Evolutionary conservation across 2,888 invertebrate species (phyloP).

Genomic region (Cheilosia scutellata): DNA sequence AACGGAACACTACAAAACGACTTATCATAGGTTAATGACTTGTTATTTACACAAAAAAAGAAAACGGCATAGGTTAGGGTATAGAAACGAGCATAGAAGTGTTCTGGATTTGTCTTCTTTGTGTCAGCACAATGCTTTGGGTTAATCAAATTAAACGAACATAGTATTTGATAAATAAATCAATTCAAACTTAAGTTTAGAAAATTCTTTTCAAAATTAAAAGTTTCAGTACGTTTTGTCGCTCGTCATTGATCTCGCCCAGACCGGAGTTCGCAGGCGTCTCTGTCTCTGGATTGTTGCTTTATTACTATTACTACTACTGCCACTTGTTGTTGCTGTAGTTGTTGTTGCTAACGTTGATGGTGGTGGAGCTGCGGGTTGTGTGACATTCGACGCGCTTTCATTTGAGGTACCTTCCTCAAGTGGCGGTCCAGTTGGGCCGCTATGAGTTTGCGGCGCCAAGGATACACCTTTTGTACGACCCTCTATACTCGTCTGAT

Average conservation of each 20-base stretch:
- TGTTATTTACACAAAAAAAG: constrained; percentile 63
- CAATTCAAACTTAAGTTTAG: constrained; percentile 45
- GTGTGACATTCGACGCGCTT: constrained; percentile 28
- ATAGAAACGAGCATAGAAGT: constrained; percentile 64
- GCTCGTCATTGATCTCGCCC: constrained; percentile 90
- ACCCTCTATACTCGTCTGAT: constrained; percentile 81
- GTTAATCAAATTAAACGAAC: constrained; percentile 54
- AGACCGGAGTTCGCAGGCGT: constrained; percentile 92
- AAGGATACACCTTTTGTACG: constrained; percentile 85
- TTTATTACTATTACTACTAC: constrained; percentile 84
- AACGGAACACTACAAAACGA: constrained; percentile 57
- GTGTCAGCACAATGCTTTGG: constrained; percentile 58
- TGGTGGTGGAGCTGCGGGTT: constrained; percentile 44
- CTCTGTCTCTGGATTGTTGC: constrained; percentile 88
- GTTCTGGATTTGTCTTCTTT: constrained; percentile 49
- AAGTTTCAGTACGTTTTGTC: constrained; percentile 84
- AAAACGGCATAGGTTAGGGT: constrained; percentile 31
- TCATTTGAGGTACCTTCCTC: constrained; percentile 57
- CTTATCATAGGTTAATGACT: constrained; percentile 38
- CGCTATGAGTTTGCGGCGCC: constrained; percentile 84
- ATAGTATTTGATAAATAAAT: constrained; percentile 42
- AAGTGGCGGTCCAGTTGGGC: constrained; percentile 84
- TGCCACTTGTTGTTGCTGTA: constrained; percentile 78
- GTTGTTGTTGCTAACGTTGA: constrained; percentile 70
- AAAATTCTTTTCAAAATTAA: constrained; percentile 47